Percentiles rank a stretch among this genome's conserved stretches.
These are phyloP conservation scores for Eretmocerus hayati DNA, from an alignment of 2,888 invertebrate species.

Conservation along the genomic window DNA sequence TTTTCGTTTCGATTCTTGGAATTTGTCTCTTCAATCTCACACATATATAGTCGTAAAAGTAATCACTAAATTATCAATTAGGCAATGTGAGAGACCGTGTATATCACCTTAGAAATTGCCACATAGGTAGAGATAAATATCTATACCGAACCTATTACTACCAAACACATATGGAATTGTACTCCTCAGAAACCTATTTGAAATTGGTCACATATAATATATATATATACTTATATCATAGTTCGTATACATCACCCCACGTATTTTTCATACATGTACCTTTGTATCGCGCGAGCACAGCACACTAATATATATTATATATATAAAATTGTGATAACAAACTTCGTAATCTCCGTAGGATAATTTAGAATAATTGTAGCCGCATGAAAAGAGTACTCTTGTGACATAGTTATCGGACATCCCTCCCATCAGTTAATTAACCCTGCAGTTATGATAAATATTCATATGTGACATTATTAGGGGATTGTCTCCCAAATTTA, in stretches of 20 bases:
- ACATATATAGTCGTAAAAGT: too few species aligned
- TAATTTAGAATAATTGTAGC: slow-evolving; percentile 24
- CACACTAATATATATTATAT: slow-evolving; percentile 10
- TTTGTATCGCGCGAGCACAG: slow-evolving; percentile 13
- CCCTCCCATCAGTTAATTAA: slow-evolving; percentile 15
- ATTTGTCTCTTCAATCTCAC: too few species aligned
- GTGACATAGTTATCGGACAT: slow-evolving; percentile 7
- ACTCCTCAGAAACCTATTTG: slow-evolving; percentile 4
- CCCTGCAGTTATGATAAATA: slow-evolving; percentile 1
- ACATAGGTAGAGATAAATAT: too few species aligned
- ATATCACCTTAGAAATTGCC: too few species aligned
- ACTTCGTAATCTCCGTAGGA: slow-evolving; percentile 11
- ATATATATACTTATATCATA: slow-evolving; percentile 7
- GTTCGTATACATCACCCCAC: neutral
- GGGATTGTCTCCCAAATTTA: too few species aligned
- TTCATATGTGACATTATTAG: neutral
- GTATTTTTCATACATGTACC: slow-evolving; percentile 1
- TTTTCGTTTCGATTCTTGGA: too few species aligned
- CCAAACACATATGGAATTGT: slow-evolving; percentile 3
- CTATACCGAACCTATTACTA: slow-evolving; percentile 5
- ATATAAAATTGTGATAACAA: slow-evolving; percentile 8
- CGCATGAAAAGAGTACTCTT: slow-evolving; percentile 21
- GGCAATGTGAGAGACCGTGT: too few species aligned
- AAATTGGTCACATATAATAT: slow-evolving; percentile 6
- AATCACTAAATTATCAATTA: too few species aligned